A percentile compares a stretch with the other conserved stretches of the same genome.
phyloP scores from a whole-genome alignment of 2,888 invertebrate genomes.

The Nezara viridula region DNA sequence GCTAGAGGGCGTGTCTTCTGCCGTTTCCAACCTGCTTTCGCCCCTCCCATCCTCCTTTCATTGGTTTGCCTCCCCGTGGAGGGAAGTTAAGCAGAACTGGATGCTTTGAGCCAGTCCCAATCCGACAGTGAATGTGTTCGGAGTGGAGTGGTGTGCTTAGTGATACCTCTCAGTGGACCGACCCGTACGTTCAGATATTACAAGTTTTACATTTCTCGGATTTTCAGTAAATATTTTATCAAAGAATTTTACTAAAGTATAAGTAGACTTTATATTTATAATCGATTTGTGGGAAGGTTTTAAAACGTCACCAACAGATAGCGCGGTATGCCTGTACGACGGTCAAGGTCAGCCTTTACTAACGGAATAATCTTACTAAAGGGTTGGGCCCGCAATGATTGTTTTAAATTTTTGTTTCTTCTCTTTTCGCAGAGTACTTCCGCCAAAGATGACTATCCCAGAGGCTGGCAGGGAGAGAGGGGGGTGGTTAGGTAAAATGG shows the following conservation, averaged over 20 bases:
- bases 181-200: conserved; percentile 5
- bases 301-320: background rate
- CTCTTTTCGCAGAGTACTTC: background rate
- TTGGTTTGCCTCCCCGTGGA: conserved; percentile 37
- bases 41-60: conserved; percentile 51
- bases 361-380: background rate
- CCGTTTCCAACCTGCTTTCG: background rate
- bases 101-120: conserved; percentile 41
- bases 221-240: background rate
- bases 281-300: background rate
- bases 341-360: conserved; percentile 19
- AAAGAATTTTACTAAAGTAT: background rate
- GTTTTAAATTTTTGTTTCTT: conserved; percentile 10
- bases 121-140: conserved; percentile 57
- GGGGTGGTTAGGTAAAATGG: conserved; percentile 53
- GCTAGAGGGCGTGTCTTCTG: background rate
- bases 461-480: background rate
- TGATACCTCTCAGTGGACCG: conserved; percentile 44
- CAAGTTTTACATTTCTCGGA: conserved; percentile 7
- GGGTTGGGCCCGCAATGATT: background rate
- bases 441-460: conserved; percentile 35
- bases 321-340: background rate
- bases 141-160: conserved; percentile 57
- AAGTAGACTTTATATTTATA: background rate
- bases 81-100: conserved; percentile 39